phyloP scores from a whole-genome alignment of 2,888 invertebrate species.

The Calameuta idolon region DNA sequence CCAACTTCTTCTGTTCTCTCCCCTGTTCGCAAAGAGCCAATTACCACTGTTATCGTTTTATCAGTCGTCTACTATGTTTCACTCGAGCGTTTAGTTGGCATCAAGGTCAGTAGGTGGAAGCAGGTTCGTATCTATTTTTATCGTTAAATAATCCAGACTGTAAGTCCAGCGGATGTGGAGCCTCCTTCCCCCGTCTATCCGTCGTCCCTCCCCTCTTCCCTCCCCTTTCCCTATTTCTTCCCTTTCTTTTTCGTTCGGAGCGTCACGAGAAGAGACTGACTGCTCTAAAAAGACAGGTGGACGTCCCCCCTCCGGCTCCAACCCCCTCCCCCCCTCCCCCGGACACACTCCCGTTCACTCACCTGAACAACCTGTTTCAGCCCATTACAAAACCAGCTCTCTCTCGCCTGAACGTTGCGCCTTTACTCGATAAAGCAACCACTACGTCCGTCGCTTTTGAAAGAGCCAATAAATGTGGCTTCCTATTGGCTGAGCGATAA shows the following conservation, averaged over 20 bases:
- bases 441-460: not conserved
- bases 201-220: slow-evolving; percentile 7
- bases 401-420: not conserved
- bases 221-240: not conserved
- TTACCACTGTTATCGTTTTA: no score
- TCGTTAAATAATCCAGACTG: no score
- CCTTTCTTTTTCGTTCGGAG: slow-evolving; percentile 11
- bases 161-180: no score
- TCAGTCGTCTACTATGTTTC: no score
- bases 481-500: not conserved
- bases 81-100: no score
- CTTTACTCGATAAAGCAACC: not conserved
- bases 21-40: no score
- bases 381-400: slow-evolving; percentile 23
- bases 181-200: not conserved
- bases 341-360: slow-evolving; percentile 14
- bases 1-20: no score
- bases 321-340: not conserved
- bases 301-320: not conserved
- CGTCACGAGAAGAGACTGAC: not conserved
- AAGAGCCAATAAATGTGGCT: not conserved
- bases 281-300: slow-evolving; percentile 24
- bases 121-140: no score
- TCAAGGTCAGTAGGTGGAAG: no score
- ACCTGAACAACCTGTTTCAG: slow-evolving; percentile 25